Conservation (phyloP, 2,888 invertebrate species). For the Thereva nobilitata region DNA sequence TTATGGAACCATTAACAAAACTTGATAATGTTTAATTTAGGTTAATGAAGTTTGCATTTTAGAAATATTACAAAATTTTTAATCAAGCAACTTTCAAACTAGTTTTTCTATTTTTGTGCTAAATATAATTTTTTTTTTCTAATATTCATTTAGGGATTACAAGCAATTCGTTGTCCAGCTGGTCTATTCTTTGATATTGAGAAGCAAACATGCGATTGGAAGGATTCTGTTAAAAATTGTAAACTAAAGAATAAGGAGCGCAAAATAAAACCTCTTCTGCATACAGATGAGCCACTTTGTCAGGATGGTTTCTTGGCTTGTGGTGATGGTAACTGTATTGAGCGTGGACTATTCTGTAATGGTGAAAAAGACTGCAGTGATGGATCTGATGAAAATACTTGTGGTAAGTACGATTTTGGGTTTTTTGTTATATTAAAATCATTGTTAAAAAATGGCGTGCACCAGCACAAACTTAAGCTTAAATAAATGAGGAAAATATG, state of each 20-base stretch:
- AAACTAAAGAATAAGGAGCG: conserved; percentile 87
- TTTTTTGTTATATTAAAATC: background rate
- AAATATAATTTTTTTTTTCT: background rate
- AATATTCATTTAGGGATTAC: conserved; percentile 69
- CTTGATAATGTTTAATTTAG: no score
- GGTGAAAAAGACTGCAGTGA: conserved; percentile 87
- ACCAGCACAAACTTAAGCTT: no score
- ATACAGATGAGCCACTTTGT: conserved; percentile 89
- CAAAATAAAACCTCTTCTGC: conserved; percentile 81
- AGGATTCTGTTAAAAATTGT: conserved; percentile 90
- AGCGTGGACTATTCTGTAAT: conserved; percentile 89
- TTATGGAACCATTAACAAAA: no score
- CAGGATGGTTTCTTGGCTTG: conserved; percentile 85
- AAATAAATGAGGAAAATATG: no score
- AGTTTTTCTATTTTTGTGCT: conserved; percentile 6
- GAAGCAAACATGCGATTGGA: conserved; percentile 95
- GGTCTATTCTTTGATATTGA: conserved; percentile 92
- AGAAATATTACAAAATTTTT: conserved; percentile 11
- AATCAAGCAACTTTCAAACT: conserved; percentile 4
- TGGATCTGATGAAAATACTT: conserved; percentile 88
- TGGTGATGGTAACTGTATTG: conserved; percentile 84
- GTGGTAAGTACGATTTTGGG: conserved; percentile 68
- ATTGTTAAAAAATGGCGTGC: no score
- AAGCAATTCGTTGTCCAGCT: conserved; percentile 91
- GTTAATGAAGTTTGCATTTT: no score